A percentile compares a stretch with the other conserved stretches of the same genome.
Conservation (phyloP, 2,113 vertebrate genomes). For the Perca fluviatilis region DNA sequence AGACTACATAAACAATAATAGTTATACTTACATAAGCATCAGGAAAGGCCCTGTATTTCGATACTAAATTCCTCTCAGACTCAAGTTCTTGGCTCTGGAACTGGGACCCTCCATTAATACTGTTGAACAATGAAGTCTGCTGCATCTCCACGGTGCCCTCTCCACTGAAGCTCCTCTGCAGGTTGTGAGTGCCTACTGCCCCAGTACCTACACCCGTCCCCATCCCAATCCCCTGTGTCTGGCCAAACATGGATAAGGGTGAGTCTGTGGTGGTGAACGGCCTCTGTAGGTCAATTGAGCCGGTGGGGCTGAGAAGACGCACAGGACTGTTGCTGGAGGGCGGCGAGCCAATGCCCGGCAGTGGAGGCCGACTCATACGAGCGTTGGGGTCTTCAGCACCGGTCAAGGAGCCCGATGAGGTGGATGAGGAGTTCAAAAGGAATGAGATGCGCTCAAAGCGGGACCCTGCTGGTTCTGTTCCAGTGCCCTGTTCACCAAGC, state of each 20-base stretch:
- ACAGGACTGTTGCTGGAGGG: conserved; percentile 51
- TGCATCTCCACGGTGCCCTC: conserved; percentile 40
- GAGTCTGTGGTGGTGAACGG: conserved; percentile 42
- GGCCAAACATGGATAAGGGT: conserved; percentile 39
- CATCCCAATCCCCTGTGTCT: conserved; percentile 16
- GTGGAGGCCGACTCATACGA: conserved; percentile 55
- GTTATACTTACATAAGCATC: conserved; percentile 87
- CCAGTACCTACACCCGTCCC: conserved; percentile 27
- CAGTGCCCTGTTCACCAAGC: neutral
- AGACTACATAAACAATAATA: neutral
- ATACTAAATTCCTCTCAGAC: conserved; percentile 45
- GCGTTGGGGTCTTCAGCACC: conserved; percentile 29
- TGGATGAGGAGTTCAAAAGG: conserved; percentile 62
- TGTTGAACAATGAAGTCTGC: conserved; percentile 57
- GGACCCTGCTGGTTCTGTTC: neutral
- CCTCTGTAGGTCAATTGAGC: conserved; percentile 59
- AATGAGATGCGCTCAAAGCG: conserved; percentile 77
- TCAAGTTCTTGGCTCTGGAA: conserved; percentile 60
- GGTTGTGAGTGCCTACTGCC: conserved; percentile 9
- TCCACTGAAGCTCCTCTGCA: conserved; percentile 75
- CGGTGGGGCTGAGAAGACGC: conserved; percentile 53
- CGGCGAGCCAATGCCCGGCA: conserved; percentile 15
- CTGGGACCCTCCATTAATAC: conserved; percentile 5
- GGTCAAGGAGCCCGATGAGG: conserved; percentile 53
- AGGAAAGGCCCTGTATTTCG: conserved; percentile 74